Conservation (phyloP, 1,140 invertebrate genomes). For the Drosophila azteca region DNA sequence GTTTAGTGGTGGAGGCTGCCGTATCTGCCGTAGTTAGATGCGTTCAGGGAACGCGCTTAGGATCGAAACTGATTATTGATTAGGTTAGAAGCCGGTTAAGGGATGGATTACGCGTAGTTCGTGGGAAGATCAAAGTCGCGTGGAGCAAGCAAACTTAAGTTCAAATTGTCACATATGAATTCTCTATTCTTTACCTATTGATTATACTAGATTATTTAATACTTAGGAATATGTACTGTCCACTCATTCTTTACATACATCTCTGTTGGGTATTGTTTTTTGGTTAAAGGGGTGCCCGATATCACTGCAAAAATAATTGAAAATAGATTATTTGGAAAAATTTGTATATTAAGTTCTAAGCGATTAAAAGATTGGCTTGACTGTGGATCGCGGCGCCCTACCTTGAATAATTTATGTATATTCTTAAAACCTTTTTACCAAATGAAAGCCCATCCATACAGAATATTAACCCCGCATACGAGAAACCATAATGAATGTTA, state of each 20-base stretch:
- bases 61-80: slow-evolving; percentile 39
- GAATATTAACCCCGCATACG: neutral
- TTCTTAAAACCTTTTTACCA: slow-evolving; percentile 10
- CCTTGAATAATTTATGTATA: neutral
- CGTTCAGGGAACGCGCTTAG: slow-evolving; percentile 52
- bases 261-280: slow-evolving; percentile 10
- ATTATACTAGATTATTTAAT: slow-evolving; percentile 24
- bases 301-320: slow-evolving; percentile 11
- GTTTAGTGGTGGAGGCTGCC: slow-evolving; percentile 11
- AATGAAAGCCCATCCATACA: slow-evolving; percentile 1
- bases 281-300: neutral
- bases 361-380: slow-evolving; percentile 16
- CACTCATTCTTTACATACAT: slow-evolving; percentile 1
- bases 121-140: neutral
- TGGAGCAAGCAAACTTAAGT: slow-evolving; percentile 53
- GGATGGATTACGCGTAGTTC: slow-evolving; percentile 11
- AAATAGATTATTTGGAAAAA: slow-evolving; percentile 16
- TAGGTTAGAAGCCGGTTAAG: slow-evolving; percentile 27
- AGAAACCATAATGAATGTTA: slow-evolving; percentile 44
- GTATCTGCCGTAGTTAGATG: slow-evolving; percentile 49
- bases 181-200: slow-evolving; percentile 39
- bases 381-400: neutral
- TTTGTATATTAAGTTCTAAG: slow-evolving; percentile 18
- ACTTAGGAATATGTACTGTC: slow-evolving; percentile 19
- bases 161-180: slow-evolving; percentile 61